Evolutionary conservation across 2,888 invertebrate genomes (phyloP), one percentile per base, ranked within the genome.

Genomic region (Ceratothoa steindachneri): DNA sequence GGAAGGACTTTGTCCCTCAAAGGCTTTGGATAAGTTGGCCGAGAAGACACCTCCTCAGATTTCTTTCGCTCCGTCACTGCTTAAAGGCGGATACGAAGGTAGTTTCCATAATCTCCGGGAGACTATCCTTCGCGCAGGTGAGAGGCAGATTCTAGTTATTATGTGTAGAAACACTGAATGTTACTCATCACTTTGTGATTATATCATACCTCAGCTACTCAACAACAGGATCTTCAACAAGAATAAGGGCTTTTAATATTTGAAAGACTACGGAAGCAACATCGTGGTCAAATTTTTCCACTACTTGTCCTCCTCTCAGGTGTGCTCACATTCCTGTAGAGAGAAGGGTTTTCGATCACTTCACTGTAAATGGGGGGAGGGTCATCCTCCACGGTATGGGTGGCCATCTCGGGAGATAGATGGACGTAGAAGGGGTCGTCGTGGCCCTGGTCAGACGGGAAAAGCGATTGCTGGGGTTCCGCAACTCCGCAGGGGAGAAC

Each of bases 221-320:
- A 60, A 60, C 60, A 60, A 22, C 22, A 22, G n/a, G 60, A 60
- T 60, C 60, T n/a, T 60, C 24, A 60, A 60, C 60, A 60, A 60
- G 60, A 60, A 60, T 60, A 60, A 24, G 60, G 27, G 27, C 60
- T 60, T 60, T 60, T 60, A 60, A 60, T 7, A 24, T 60, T 60
- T 60, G 60, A 60, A 60, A 60, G 60, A 60, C 60, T 60, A 60
- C n/a, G 60, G 27, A 60, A 24, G 60, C 60, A 60, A 60, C 24
- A 60, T 24, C 24, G 60, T 60, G 60, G 60, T 60, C 60, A 60
- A 22, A 60, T 60, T 60, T 60, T 60, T 12, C 60, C 60, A 60
- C 60, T 60, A 12, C 24, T 60, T 60, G 60, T 60, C 60, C 60
- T 60, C 24, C 60, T n/a, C 3, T 60, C 60, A 60, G 60, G 60